These are phyloP conservation scores for Emys orbicularis DNA, from an alignment of 2,797 vertebrate species.

Conservation along the genomic window DNA sequence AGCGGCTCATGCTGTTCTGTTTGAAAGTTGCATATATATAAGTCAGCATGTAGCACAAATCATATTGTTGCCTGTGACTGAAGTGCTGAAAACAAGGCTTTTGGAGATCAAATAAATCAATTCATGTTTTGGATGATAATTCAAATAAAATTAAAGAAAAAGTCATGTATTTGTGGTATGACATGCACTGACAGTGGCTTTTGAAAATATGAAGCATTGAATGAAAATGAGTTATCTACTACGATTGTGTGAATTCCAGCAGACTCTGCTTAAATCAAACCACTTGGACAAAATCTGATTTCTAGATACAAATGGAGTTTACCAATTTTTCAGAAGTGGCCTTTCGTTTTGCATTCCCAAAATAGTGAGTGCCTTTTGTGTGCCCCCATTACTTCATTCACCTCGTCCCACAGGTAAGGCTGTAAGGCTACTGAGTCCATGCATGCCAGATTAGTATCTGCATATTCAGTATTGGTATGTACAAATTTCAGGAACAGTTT, in stretches of 20 bases:
- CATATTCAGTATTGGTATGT: rapidly evolving
- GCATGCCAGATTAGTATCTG: not conserved
- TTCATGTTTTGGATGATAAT: not conserved
- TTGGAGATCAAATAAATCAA: not conserved
- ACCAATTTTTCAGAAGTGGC: rapidly evolving
- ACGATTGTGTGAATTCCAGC: not conserved
- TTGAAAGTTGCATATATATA: slow-evolving; percentile 51
- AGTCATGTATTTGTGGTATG: not conserved
- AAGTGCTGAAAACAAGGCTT: not conserved
- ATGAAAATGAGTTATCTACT: not conserved
- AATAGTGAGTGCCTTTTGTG: not conserved
- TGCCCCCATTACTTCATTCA: not conserved
- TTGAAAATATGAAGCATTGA: not conserved
- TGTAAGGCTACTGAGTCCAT: not conserved
- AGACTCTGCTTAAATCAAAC: not conserved
- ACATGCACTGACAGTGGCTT: not conserved
- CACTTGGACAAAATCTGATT: not conserved
- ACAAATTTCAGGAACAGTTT: not conserved
- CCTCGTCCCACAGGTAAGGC: not conserved
- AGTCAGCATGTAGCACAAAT: slow-evolving; percentile 50
- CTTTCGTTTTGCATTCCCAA: not conserved
- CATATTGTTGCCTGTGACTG: not conserved
- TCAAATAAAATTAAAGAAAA: not conserved
- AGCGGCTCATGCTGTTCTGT: slow-evolving; percentile 48
- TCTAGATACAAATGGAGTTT: not conserved